Percentiles rank a stretch among this genome's conserved stretches.
Evolutionary conservation across 2,888 invertebrate genomes (phyloP).

Genomic region (Ophion obscuratus): DNA sequence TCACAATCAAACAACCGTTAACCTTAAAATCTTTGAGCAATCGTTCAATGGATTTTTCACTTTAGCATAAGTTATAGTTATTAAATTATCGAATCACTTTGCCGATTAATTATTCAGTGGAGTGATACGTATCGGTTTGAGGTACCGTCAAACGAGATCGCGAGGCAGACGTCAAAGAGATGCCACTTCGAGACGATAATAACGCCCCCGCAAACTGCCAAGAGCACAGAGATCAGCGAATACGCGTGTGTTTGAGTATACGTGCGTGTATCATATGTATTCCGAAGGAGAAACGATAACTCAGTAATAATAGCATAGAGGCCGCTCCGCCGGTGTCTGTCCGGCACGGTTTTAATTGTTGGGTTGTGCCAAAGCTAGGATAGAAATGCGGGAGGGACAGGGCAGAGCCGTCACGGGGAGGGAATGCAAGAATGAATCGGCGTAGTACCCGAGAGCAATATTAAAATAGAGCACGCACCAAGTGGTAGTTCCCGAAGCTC

Average conservation of each 20-base stretch:
- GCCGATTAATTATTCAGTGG: conserved; percentile 4
- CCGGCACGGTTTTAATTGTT: conserved; percentile 81
- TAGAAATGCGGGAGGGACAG: conserved; percentile 43
- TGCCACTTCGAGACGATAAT: conserved; percentile 61
- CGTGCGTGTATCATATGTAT: conserved; percentile 35
- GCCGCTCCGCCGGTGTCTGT: conserved; percentile 71
- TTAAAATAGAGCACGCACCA: conserved; percentile 69
- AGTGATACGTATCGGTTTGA: conserved; percentile 19
- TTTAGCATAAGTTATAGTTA: background rate
- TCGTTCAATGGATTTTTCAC: background rate
- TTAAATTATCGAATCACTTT: conserved; percentile 15
- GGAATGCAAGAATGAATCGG: conserved; percentile 60
- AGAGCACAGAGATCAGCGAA: conserved; percentile 42
- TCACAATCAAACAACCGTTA: background rate
- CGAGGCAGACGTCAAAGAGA: conserved; percentile 54
- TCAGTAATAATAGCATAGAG: conserved; percentile 80
- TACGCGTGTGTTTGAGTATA: background rate
- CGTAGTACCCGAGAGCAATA: conserved; percentile 65
- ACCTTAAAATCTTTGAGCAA: background rate
- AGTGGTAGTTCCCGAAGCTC: conserved; percentile 25
- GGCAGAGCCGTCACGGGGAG: conserved; percentile 76
- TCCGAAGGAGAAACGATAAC: conserved; percentile 77
- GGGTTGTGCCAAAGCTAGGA: conserved; percentile 73
- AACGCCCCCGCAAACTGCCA: conserved; percentile 58
- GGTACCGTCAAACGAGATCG: conserved; percentile 50